A percentile compares a stretch with the other conserved stretches of the same genome.
Conservation (phyloP, 2,113 vertebrate species). For the Microcebus ravelobensis region DNA sequence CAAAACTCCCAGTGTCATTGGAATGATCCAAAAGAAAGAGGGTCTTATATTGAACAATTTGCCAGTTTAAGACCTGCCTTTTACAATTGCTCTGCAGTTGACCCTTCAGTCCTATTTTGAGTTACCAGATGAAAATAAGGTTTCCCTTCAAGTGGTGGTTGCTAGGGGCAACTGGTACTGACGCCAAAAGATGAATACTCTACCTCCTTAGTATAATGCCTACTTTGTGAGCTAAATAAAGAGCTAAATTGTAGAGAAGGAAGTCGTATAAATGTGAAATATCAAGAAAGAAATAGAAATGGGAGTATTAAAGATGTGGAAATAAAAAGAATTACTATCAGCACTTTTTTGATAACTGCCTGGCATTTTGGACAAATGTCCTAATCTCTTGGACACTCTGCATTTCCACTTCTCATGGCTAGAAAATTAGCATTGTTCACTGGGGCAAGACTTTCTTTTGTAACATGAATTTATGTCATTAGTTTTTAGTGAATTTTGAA, state of each 20-base stretch:
- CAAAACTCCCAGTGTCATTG: conserved; percentile 44
- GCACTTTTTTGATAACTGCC: conserved; percentile 52
- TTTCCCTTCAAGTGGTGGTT: conserved; percentile 86
- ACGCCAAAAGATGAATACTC: conserved; percentile 85
- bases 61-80: conserved; percentile 66
- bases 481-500: background rate
- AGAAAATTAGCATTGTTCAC: conserved; percentile 23
- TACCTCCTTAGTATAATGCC: conserved; percentile 87
- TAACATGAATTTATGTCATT: conserved; percentile 28
- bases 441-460: background rate
- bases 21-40: conserved; percentile 74
- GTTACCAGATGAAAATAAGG: conserved; percentile 83
- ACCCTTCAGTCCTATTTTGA: conserved; percentile 83
- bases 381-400: background rate
- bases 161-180: conserved; percentile 85
- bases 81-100: conserved; percentile 80
- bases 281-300: conserved; percentile 70
- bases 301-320: conserved; percentile 67
- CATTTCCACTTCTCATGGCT: background rate
- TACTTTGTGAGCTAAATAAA: conserved; percentile 89
- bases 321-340: conserved; percentile 68
- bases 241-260: conserved; percentile 86
- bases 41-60: conserved; percentile 68
- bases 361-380: background rate
- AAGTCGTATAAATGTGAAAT: conserved; percentile 83